These are phyloP conservation scores for Rissa tridactyla DNA, from an alignment of 2,113 vertebrate genomes.

Conservation along the genomic window DNA sequence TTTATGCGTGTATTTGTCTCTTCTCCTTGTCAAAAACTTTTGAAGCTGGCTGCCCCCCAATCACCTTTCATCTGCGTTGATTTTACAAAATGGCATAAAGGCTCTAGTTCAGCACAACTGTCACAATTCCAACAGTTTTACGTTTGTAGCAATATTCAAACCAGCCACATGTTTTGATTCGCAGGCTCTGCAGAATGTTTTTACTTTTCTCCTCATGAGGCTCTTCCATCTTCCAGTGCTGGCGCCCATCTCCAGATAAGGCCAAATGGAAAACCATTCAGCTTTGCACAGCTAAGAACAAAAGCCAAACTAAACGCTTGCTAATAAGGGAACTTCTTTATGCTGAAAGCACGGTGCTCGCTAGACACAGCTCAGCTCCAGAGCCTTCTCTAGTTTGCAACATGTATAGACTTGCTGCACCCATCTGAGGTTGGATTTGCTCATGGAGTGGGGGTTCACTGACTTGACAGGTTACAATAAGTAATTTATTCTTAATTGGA, in stretches of 20 bases:
- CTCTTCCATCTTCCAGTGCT: background rate
- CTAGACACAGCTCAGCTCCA: background rate
- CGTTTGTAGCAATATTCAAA: background rate
- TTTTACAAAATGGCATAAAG: background rate
- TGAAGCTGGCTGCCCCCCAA: background rate
- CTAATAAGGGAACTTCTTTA: background rate
- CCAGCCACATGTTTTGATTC: background rate
- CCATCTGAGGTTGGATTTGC: background rate
- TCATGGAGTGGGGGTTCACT: background rate
- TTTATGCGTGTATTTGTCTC: background rate
- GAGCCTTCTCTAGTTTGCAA: background rate
- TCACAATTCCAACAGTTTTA: background rate
- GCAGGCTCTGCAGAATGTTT: background rate
- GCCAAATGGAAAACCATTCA: background rate
- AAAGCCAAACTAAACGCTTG: conserved; percentile 21
- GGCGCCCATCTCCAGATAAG: background rate
- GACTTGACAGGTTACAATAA: background rate
- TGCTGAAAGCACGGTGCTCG: background rate
- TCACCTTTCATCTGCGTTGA: background rate
- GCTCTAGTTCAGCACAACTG: background rate
- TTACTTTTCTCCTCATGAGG: background rate
- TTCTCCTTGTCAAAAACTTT: background rate
- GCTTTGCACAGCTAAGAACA: background rate
- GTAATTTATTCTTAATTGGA: background rate
- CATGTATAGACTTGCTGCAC: background rate